These are phyloP conservation scores for Heliconius aoede DNA, from an alignment of 2,888 invertebrate genomes.

Conservation along the genomic window DNA sequence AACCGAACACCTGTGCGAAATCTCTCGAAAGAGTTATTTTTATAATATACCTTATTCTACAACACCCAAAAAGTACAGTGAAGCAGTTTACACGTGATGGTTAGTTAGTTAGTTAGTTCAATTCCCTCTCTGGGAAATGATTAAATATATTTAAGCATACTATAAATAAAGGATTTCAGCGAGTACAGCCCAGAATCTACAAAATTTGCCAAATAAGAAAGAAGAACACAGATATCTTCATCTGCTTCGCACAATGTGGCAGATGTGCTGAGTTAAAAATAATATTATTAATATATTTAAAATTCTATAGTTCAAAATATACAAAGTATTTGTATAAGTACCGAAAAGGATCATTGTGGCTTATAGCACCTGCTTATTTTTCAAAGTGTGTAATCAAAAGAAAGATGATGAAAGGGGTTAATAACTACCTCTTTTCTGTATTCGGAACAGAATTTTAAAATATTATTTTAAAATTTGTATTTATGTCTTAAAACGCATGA, in stretches of 20 bases:
- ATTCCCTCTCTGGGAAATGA: not conserved
- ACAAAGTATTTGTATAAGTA: not conserved
- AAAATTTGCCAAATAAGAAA: too few species aligned
- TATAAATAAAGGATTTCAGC: too few species aligned
- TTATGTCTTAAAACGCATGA: constrained; percentile 10
- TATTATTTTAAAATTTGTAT: constrained; percentile 3
- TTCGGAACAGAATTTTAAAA: not conserved
- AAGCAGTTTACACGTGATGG: not conserved
- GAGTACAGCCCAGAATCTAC: too few species aligned
- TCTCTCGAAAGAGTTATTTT: not conserved
- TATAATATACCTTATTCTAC: not conserved
- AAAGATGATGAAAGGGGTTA: constrained; percentile 6
- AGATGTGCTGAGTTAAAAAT: not conserved
- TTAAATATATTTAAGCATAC: not conserved
- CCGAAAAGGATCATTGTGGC: not conserved
- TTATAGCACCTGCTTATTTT: constrained; percentile 2
- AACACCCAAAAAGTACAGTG: not conserved
- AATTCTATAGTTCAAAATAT: not conserved
- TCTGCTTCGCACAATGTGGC: not conserved
- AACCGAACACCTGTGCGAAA: constrained; percentile 3
- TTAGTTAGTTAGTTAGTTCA: not conserved
- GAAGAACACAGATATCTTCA: not conserved
- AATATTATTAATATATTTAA: constrained; percentile 6
- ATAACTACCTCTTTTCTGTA: not conserved
- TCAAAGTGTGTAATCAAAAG: not conserved